Percentiles rank a stretch among this genome's conserved stretches.
These are phyloP conservation scores for Ispidina lecontei DNA, from an alignment of 2,797 vertebrate genomes.

Conservation along the genomic window DNA sequence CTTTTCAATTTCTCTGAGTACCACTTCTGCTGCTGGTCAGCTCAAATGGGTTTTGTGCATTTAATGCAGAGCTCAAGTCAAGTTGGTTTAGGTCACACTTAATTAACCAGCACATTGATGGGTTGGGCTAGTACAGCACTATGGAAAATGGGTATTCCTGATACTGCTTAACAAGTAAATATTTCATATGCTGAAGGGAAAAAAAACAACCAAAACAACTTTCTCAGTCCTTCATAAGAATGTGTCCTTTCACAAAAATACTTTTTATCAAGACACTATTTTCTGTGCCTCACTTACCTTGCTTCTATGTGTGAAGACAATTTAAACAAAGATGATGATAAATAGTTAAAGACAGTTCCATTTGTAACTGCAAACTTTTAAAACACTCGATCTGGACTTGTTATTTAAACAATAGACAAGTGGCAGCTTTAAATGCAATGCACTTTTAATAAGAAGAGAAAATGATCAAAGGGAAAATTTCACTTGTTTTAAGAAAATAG, in stretches of 20 bases:
- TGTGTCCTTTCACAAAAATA: conserved; percentile 47
- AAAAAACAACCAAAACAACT: conserved; percentile 1
- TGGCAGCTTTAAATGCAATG: conserved; percentile 21
- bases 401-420: conserved; percentile 47
- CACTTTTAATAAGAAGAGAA: conserved; percentile 53
- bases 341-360: conserved; percentile 74
- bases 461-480: conserved; percentile 59
- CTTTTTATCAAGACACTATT: conserved; percentile 44
- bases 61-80: conserved; percentile 87
- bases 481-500: conserved; percentile 66
- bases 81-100: conserved; percentile 86
- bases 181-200: conserved; percentile 75
- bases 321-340: conserved; percentile 69
- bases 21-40: conserved; percentile 86
- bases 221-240: conserved; percentile 56
- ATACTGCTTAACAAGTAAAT: conserved; percentile 79
- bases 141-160: conserved; percentile 78
- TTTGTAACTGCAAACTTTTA: conserved; percentile 65
- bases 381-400: conserved; percentile 41
- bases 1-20: conserved; percentile 87
- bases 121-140: conserved; percentile 73
- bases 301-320: conserved; percentile 33
- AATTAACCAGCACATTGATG: conserved; percentile 84
- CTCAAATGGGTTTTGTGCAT: conserved; percentile 88
- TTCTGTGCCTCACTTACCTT: conserved; percentile 42